Percentiles rank a stretch among this genome's conserved stretches.
Conservation (phyloP, 2,888 invertebrate genomes). For the Campaea margaritaria region DNA sequence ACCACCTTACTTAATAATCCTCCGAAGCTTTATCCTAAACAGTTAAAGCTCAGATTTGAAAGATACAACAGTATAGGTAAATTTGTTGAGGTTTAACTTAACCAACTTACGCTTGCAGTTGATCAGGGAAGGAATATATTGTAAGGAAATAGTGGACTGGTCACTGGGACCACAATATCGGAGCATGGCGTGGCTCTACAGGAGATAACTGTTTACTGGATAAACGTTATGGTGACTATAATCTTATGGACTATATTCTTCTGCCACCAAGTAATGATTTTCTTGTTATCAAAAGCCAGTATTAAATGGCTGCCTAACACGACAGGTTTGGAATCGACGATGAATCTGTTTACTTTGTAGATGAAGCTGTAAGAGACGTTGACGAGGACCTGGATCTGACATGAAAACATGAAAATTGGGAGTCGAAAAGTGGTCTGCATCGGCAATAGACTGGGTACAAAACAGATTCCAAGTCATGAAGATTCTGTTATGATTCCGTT, state of each 20-base stretch:
- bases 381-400: too few relatives aligned
- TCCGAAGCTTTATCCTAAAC: constrained; percentile 28
- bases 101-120: constrained; percentile 50
- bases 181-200: constrained; percentile 13
- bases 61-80: constrained; percentile 14
- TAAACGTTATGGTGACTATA: too few relatives aligned
- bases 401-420: too few relatives aligned
- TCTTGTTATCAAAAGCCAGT: neutral
- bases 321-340: too few relatives aligned
- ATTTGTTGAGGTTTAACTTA: constrained; percentile 44
- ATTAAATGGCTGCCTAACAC: too few relatives aligned
- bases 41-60: constrained; percentile 47
- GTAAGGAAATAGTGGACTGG: constrained; percentile 16
- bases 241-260: neutral
- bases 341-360: too few relatives aligned
- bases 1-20: constrained; percentile 37
- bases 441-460: too few relatives aligned
- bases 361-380: too few relatives aligned
- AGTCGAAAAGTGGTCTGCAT: too few relatives aligned
- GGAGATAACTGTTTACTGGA: neutral
- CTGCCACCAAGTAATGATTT: too few relatives aligned
- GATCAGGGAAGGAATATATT: constrained; percentile 9
- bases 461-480: neutral
- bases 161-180: constrained; percentile 12
- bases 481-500: neutral